Percentiles rank a stretch among this genome's conserved stretches.
Conservation (phyloP, 2,888 invertebrate genomes). For the Ormyrus thymus region DNA sequence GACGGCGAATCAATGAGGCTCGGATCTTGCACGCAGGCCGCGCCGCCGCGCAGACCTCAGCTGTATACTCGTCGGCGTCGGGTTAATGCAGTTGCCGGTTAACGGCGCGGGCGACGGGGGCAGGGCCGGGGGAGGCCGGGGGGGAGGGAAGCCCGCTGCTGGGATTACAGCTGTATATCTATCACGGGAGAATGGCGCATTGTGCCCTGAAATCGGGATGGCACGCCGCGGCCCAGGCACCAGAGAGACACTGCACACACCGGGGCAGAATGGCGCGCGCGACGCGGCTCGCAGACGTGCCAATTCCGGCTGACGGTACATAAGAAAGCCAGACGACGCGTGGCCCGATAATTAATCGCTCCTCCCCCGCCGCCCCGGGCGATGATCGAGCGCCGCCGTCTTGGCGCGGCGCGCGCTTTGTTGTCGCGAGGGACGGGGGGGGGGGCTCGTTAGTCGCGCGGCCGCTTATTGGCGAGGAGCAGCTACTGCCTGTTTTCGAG, state of each 20-base stretch:
- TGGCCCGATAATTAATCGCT: slow-evolving; percentile 37
- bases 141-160: slow-evolving; percentile 29
- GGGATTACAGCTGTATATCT: slow-evolving; percentile 69
- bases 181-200: slow-evolving; percentile 70
- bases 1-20: slow-evolving; percentile 36
- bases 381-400: neutral
- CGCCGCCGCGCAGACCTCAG: neutral
- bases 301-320: slow-evolving; percentile 34
- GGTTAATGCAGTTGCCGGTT: slow-evolving; percentile 49
- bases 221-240: slow-evolving; percentile 58
- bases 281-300: slow-evolving; percentile 9
- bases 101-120: slow-evolving; percentile 22
- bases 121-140: slow-evolving; percentile 50
- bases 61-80: slow-evolving; percentile 18
- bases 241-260: neutral
- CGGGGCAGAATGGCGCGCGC: slow-evolving; percentile 2
- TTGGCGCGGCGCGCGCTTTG: no score
- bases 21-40: slow-evolving; percentile 27
- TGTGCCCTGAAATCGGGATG: slow-evolving; percentile 69
- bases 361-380: neutral
- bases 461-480: no score
- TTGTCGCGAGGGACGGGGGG: no score
- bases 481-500: no score
- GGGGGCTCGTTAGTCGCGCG: no score
- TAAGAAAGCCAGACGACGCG: slow-evolving; percentile 38